Base-by-base conservation (phyloP, 2,797 vertebrate genomes). In the Sebastes taczanowskii region DNA sequence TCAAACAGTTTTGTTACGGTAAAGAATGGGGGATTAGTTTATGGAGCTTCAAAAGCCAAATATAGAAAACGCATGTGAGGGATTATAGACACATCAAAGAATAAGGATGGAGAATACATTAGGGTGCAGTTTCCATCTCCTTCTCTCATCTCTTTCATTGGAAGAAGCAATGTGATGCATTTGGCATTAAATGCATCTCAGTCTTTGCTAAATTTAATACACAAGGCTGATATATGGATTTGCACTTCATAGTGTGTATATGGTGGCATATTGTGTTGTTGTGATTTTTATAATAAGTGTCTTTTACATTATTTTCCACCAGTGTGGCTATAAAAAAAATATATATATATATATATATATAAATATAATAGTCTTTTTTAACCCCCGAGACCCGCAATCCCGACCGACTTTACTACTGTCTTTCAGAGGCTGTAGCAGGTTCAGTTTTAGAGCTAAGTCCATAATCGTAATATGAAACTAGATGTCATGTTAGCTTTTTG, bases 41-140 rank as follows among this genome's bases (percentile, higher is more conserved):
- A 91, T 77, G 74, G 81, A 77, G 86, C 90, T 92, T 91, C 89
- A 91, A 91, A 46, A 93, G 90, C 88, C 88, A 91, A 93, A 93
- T 94, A 91, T 92, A 93, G 89, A 91, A 92, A 90, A 82, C 4
- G 67, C 72, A 77, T 86, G 83, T 86, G 81, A 80, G 73, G 93
- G 94, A 93, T 96, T 96, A 94, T 68, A 77, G 85, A 89, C 82
- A 94, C 89, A 92, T 94, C 90, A 94, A 92, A 94, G 91, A 86
- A 88, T 83, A 80, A 86, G 73, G 83, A 86, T 71, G 74, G 78
- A 86, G 88, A 90, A 90, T 81, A 85, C 38, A 86, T 90, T 80
- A 76, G 55, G 56, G 55, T 69, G 81, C 79, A 78, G 78, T 66
- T 71, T 80, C 60, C n/a, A 29, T 58, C 32, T 75, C 14, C 0